Conservation (phyloP, 2,113 vertebrate species). For the Menidia beryllina region DNA sequence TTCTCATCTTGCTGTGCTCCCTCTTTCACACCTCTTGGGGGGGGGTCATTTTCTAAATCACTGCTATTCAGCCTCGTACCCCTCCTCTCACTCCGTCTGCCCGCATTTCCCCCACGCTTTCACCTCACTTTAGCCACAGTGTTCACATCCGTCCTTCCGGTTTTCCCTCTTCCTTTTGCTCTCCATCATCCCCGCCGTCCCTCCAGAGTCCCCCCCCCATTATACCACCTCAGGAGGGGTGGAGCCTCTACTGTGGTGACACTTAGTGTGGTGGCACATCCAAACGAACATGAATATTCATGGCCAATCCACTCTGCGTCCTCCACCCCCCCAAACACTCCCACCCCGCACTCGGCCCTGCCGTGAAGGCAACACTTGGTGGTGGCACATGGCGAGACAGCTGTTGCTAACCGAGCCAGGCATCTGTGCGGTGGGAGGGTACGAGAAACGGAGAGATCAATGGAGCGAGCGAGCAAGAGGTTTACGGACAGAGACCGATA, state of each 20-base stretch:
- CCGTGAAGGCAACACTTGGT: conserved; percentile 86
- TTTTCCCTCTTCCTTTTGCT: no score
- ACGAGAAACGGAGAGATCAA: conserved; percentile 48
- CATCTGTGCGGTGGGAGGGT: conserved; percentile 83
- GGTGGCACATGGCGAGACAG: conserved; percentile 86
- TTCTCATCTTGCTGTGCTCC: conserved; percentile 37
- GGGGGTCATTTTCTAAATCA: conserved; percentile 67
- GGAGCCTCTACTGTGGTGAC: conserved; percentile 74
- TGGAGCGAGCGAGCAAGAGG: conserved; percentile 29
- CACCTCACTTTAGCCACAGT: conserved; percentile 29
- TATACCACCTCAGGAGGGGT: conserved; percentile 53
- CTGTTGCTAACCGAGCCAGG: conserved; percentile 85
- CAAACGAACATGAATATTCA: conserved; percentile 85
- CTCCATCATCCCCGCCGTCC: no score
- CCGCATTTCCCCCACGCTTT: conserved; percentile 45
- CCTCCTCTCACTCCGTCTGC: conserved; percentile 46
- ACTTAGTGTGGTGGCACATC: conserved; percentile 80
- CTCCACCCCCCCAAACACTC: conserved; percentile 48
- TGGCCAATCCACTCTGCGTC: conserved; percentile 68
- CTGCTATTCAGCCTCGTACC: conserved; percentile 54
- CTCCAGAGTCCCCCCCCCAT: conserved; percentile 2
- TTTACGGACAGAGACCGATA: conserved; percentile 40
- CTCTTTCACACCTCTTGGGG: conserved; percentile 63
- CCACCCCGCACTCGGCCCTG: conserved; percentile 56
- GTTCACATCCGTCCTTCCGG: conserved; percentile 28